Base-by-base conservation (phyloP, 2,888 invertebrate genomes). In the Cephonodes hylas region DNA sequence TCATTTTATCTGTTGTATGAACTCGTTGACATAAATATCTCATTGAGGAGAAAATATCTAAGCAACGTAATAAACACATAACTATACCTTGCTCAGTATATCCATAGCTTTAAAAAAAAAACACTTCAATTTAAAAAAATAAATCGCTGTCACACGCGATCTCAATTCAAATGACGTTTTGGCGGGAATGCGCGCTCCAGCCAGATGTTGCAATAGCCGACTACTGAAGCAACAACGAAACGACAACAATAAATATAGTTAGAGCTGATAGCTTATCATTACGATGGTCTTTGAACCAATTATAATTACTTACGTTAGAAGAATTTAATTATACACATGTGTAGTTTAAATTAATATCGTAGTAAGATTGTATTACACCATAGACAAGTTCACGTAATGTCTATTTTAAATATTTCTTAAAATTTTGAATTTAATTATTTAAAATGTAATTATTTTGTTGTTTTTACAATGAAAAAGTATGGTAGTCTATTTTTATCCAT, bases 171-270 rank as follows among this genome's bases (percentile, higher is more conserved):
- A 38, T 6, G 4, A 31, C 18, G 15, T 18, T 23, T 18, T 20
- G 20, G 58, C 27, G 45, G 15, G 61, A n/a, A 45, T 23, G 27
- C 45, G 57, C 61, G 27, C 34, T 18, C 42, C 46, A n/a, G 38
- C 38, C 25, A 18, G 25, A 15, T 45, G 45, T 13, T 34, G 58
- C 58, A 58, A 58, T 38, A 18, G 20, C 42, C 13, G 20, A 58
- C 58, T 58, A 62, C 57, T 62, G 58, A 42, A 58, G 34, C 2
- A 22, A 34, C 15, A 53, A 45, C 46, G 48, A 20, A 45, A 44
- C 61, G 58, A 25, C 58, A 58, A 57, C 31, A 57, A 61, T 62
- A 62, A 46, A 60, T 60, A 60, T 60, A 53, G 48, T 60, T 42
- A 42, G 27, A 13, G 27, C 23, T 58, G 61, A 62, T 62, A 62